Percentiles rank a stretch among this genome's conserved stretches.
Conservation (phyloP, 2,113 vertebrate species). For the Leptobrachium leishanense region DNA sequence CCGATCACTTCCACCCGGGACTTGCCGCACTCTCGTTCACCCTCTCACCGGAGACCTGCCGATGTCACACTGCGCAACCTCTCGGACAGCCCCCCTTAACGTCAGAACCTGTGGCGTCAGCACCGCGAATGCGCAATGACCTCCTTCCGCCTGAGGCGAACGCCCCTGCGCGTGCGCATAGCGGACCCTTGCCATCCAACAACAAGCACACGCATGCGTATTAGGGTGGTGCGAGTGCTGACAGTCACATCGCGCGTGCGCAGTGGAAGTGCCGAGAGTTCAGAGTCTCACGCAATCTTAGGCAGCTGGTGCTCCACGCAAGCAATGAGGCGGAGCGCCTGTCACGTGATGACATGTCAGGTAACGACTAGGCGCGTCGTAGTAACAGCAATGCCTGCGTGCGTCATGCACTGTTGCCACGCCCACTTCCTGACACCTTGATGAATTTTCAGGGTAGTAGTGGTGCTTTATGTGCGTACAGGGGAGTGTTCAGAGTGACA, state of each 20-base stretch:
- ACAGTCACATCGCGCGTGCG: neutral
- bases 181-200: conserved; percentile 41
- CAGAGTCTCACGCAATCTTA: neutral
- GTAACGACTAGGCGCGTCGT: conserved; percentile 33
- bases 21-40: neutral
- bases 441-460: too few relatives aligned
- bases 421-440: neutral
- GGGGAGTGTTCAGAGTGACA: too few relatives aligned
- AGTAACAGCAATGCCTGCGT: conserved; percentile 11
- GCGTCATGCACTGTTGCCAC: neutral
- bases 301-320: conserved; percentile 27
- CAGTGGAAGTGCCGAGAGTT: too few relatives aligned
- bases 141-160: conserved; percentile 20
- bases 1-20: conserved; percentile 16
- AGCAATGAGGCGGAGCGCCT: conserved; percentile 17
- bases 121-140: conserved; percentile 50
- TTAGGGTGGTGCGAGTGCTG: neutral
- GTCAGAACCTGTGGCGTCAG: conserved; percentile 46
- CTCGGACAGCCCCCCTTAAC: conserved; percentile 48
- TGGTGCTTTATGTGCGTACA: too few relatives aligned
- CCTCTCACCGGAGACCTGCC: conserved; percentile 54
- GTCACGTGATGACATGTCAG: conserved; percentile 10
- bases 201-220: conserved; percentile 49
- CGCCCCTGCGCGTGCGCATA: conserved; percentile 42
- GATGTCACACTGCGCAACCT: conserved; percentile 57